Evolutionary conservation across 2,113 vertebrate genomes (phyloP).

Genomic region (Petroica traversi): DNA sequence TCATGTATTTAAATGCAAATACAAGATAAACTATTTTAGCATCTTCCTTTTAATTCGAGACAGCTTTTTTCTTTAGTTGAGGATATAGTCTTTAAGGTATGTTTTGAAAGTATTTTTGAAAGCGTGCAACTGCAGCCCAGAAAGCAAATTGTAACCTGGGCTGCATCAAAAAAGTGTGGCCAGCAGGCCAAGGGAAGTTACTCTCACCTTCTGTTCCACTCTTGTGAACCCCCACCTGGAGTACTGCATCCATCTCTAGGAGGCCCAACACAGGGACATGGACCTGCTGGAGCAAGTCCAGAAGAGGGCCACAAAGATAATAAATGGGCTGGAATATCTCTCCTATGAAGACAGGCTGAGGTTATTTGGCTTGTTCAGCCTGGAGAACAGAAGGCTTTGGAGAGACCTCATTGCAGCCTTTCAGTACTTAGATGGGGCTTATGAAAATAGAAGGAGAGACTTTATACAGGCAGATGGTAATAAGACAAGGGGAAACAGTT

Average conservation of each 20-base stretch:
- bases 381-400: not conserved
- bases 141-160: not conserved
- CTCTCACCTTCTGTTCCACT: not conserved
- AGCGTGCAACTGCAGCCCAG: not conserved
- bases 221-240: not conserved
- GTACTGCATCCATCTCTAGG: not conserved
- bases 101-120: not conserved
- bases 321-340: not conserved
- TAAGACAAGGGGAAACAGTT: not conserved
- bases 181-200: not conserved
- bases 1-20: not conserved
- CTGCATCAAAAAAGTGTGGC: not conserved
- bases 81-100: not conserved
- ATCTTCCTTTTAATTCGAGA: not conserved
- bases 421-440: not conserved
- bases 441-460: not conserved
- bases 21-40: not conserved
- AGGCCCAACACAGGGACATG: not conserved
- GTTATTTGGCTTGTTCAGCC: not conserved
- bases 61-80: not conserved
- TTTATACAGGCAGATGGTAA: not conserved
- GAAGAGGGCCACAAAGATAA: not conserved
- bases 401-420: not conserved
- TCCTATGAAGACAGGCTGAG: not conserved
- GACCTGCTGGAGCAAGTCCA: not conserved